phyloP scores from a whole-genome alignment of 2,113 vertebrate genomes.

The Acanthochromis polyacanthus region DNA sequence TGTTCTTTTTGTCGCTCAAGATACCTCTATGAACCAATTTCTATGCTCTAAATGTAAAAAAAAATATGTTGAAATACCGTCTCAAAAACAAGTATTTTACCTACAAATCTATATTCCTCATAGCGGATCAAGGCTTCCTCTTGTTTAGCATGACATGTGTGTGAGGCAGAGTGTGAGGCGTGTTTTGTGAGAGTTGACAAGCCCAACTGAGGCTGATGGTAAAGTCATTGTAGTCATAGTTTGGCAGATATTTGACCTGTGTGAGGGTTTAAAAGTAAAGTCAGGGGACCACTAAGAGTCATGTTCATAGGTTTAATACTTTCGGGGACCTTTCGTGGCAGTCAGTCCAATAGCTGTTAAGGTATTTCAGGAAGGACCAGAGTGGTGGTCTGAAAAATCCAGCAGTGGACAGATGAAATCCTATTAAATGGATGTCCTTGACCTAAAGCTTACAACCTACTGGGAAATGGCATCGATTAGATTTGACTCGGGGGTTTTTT shows the following conservation, averaged over 20 bases:
- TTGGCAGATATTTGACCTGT: background rate
- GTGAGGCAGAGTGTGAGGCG: background rate
- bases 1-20: too few species aligned
- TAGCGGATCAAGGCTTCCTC: too few species aligned
- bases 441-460: background rate
- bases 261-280: background rate
- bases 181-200: background rate
- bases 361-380: background rate
- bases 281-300: background rate
- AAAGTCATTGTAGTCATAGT: background rate
- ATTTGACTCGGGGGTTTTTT: background rate
- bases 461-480: background rate
- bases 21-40: too few species aligned
- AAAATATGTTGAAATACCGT: too few species aligned
- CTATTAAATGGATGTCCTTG: background rate
- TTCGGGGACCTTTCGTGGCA: background rate
- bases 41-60: too few species aligned
- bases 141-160: too few species aligned
- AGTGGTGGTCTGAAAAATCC: background rate
- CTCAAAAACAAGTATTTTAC: too few species aligned
- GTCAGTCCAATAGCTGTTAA: background rate
- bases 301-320: background rate
- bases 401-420: background rate
- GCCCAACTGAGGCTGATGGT: background rate
- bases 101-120: too few species aligned